Percentiles rank a stretch among this genome's conserved stretches.
phyloP scores from a whole-genome alignment of 2,888 invertebrate genomes.

The Molanna angustata region DNA sequence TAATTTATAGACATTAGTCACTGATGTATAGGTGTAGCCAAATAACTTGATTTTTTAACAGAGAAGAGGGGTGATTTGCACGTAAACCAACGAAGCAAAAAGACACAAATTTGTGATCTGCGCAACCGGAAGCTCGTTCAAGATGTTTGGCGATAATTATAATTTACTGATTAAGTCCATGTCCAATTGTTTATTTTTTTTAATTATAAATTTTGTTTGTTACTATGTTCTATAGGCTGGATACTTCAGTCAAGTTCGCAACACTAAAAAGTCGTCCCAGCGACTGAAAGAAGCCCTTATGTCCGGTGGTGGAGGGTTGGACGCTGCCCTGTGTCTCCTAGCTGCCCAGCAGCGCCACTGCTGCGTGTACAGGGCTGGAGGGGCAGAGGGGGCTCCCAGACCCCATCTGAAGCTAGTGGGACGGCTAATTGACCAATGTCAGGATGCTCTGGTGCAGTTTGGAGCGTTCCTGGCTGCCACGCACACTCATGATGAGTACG shows the following conservation, averaged over 20 bases:
- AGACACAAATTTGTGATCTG: too few relatives aligned
- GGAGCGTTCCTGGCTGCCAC: constrained; percentile 94
- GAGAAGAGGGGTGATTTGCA: too few relatives aligned
- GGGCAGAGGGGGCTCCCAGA: constrained; percentile 66
- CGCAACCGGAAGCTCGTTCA: too few relatives aligned
- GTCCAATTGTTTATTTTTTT: too few relatives aligned
- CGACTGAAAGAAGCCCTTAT: constrained; percentile 93
- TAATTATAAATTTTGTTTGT: too few relatives aligned
- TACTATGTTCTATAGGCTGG: constrained; percentile 87
- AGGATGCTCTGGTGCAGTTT: constrained; percentile 97
- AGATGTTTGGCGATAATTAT: too few relatives aligned
- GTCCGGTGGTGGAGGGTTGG: constrained; percentile 76
- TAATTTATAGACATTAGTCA: too few relatives aligned
- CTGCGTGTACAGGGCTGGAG: constrained; percentile 82
- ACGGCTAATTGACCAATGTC: constrained; percentile 86
- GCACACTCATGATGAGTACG: constrained; percentile 92
- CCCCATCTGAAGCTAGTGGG: constrained; percentile 88
- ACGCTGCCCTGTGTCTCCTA: constrained; percentile 87
- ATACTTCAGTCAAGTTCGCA: constrained; percentile 94
- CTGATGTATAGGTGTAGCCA: too few relatives aligned
- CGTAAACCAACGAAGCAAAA: too few relatives aligned
- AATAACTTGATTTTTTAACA: too few relatives aligned
- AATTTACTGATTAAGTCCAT: too few relatives aligned
- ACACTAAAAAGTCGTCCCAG: constrained; percentile 92
- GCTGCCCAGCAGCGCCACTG: constrained; percentile 97